Percentiles rank a stretch among this genome's conserved stretches.
These are phyloP conservation scores for Sisyra nigra DNA, from an alignment of 2,888 invertebrate genomes.

Conservation along the genomic window DNA sequence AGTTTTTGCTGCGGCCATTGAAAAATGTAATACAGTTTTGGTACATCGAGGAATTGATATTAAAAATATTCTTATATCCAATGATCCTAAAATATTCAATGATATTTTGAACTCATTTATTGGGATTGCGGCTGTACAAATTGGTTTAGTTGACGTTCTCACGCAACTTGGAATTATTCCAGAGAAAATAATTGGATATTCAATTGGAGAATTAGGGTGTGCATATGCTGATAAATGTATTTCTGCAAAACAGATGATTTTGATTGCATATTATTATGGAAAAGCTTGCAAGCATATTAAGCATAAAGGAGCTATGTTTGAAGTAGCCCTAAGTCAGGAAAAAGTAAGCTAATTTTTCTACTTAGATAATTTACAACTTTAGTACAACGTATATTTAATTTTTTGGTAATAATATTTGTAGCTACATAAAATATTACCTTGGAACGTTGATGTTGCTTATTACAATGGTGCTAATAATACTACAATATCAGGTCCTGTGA, in stretches of 20 bases:
- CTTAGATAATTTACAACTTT: too few species aligned
- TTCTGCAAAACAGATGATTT: slow-evolving; percentile 64
- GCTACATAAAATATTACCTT: slow-evolving; percentile 44
- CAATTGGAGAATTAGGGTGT: slow-evolving; percentile 79
- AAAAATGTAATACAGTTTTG: slow-evolving; percentile 41
- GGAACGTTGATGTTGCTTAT: slow-evolving; percentile 70
- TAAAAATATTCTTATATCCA: slow-evolving; percentile 39
- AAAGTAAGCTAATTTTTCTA: slow-evolving; percentile 7
- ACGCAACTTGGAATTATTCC: slow-evolving; percentile 27
- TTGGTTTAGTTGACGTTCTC: slow-evolving; percentile 27
- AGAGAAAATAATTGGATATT: slow-evolving; percentile 39
- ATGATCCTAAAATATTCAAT: slow-evolving; percentile 45
- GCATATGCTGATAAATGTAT: slow-evolving; percentile 82
- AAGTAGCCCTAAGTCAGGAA: slow-evolving; percentile 36
- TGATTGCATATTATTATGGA: slow-evolving; percentile 63
- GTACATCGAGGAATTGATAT: slow-evolving; percentile 47
- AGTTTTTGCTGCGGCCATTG: slow-evolving; percentile 46
- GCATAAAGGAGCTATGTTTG: slow-evolving; percentile 64
- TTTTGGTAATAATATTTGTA: too few species aligned
- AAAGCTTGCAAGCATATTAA: slow-evolving; percentile 49
- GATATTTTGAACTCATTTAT: slow-evolving; percentile 56
- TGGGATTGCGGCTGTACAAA: slow-evolving; percentile 55
- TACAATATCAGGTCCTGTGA: slow-evolving; percentile 78
- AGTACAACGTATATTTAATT: too few species aligned
- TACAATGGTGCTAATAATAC: slow-evolving; percentile 75